These are phyloP conservation scores for Peromyscus aztecus DNA, from an alignment of 2,797 vertebrate genomes.

Conservation along the genomic window DNA sequence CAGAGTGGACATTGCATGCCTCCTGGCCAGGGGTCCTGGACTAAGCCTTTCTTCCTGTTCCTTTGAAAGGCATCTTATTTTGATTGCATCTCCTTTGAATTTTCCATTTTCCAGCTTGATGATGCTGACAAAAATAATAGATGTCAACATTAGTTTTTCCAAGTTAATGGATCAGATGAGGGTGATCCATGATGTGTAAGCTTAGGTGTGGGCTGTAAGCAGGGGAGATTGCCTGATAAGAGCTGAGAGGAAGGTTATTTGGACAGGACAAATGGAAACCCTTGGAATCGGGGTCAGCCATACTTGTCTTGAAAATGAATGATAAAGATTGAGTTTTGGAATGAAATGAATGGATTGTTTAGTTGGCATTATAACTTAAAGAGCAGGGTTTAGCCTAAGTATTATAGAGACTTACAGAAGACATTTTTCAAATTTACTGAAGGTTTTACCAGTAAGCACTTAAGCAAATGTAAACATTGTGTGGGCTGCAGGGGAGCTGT, in stretches of 20 bases:
- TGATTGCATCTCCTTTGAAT: slow-evolving; percentile 45
- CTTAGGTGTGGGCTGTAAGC: slow-evolving; percentile 30
- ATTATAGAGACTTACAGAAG: slow-evolving; percentile 82
- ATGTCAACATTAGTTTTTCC: slow-evolving; percentile 68
- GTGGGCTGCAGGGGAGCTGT: slow-evolving; percentile 79
- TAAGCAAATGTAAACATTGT: slow-evolving; percentile 87
- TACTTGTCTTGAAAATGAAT: slow-evolving; percentile 78
- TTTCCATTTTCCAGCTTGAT: slow-evolving; percentile 59
- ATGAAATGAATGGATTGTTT: slow-evolving; percentile 85
- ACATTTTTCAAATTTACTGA: slow-evolving; percentile 87
- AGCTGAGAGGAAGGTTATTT: slow-evolving; percentile 55
- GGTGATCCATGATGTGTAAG: slow-evolving; percentile 31
- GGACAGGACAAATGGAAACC: slow-evolving; percentile 70
- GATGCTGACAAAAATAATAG: slow-evolving; percentile 69
- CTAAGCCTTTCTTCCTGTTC: not conserved
- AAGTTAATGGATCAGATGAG: slow-evolving; percentile 60
- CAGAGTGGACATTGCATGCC: not conserved
- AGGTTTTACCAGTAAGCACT: slow-evolving; percentile 87
- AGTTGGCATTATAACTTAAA: slow-evolving; percentile 83
- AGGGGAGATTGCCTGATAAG: slow-evolving; percentile 65
- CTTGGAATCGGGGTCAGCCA: slow-evolving; percentile 66
- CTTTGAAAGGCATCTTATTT: slow-evolving; percentile 68
- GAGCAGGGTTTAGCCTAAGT: slow-evolving; percentile 85
- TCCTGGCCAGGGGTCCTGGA: not conserved
- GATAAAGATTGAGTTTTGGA: slow-evolving; percentile 80